Percentiles rank a stretch among this genome's conserved stretches.
phyloP scores from a whole-genome alignment of 1,140 invertebrate genomes.

The Lithobius niger region DNA sequence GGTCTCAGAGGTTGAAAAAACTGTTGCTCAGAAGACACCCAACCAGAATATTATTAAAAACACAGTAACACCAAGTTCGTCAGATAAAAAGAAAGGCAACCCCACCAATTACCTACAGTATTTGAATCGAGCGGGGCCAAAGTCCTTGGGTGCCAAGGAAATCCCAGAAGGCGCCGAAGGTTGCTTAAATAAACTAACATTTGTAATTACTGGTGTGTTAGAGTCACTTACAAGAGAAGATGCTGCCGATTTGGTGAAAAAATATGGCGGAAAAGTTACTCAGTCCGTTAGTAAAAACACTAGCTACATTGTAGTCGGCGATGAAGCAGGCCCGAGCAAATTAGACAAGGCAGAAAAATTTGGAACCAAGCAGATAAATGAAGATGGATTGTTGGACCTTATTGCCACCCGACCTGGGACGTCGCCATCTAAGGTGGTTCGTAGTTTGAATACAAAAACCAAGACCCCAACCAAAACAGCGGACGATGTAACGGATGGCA shows the following conservation, averaged over 20 bases:
- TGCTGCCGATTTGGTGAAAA: conserved; percentile 52
- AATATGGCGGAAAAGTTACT: conserved; percentile 67
- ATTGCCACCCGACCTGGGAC: too few relatives aligned
- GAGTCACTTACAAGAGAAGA: conserved; percentile 79
- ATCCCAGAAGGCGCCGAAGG: conserved; percentile 60
- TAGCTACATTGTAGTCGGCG: conserved; percentile 65
- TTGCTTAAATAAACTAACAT: conserved; percentile 60
- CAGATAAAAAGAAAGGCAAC: conserved; percentile 17
- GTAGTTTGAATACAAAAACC: too few relatives aligned
- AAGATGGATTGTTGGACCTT: conserved; percentile 70
- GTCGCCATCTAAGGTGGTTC: too few relatives aligned
- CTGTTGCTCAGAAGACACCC: too few relatives aligned
- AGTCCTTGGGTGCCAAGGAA: conserved; percentile 63
- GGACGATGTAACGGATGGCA: too few relatives aligned
- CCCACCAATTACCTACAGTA: conserved; percentile 47
- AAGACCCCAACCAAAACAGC: too few relatives aligned
- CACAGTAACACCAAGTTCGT: too few relatives aligned
- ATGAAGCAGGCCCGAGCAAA: conserved; percentile 71
- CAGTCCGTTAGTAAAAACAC: conserved; percentile 61
- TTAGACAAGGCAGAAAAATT: conserved; percentile 57
- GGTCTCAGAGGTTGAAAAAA: too few relatives aligned
- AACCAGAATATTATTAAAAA: too few relatives aligned
- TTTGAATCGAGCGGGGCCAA: conserved; percentile 55
- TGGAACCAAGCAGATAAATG: conserved; percentile 53
- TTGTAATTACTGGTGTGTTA: conserved; percentile 74